These are phyloP conservation scores for Andrena camellia DNA, from an alignment of 2,888 invertebrate species.

Conservation along the genomic window DNA sequence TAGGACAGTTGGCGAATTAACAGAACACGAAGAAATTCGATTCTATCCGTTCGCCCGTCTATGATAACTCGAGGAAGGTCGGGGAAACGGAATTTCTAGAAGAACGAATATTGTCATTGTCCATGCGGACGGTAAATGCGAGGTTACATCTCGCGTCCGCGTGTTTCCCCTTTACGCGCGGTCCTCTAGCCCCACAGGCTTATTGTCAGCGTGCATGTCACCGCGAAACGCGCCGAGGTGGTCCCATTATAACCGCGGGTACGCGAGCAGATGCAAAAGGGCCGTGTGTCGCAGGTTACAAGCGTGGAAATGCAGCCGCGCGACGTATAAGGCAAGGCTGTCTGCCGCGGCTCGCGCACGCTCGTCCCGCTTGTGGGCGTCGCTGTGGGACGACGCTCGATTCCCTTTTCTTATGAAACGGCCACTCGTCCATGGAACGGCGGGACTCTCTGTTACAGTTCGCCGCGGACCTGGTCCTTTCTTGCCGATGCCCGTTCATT, in stretches of 20 bases:
- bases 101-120: background rate
- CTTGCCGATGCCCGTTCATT: background rate
- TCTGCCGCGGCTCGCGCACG: slow-evolving; percentile 40
- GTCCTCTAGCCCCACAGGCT: background rate
- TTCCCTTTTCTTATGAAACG: slow-evolving; percentile 56
- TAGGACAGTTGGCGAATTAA: background rate
- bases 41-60: background rate
- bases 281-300: slow-evolving; percentile 60
- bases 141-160: background rate
- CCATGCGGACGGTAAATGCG: background rate
- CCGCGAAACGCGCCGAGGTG: slow-evolving; percentile 59
- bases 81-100: too few relatives aligned
- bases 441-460: slow-evolving; percentile 12
- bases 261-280: slow-evolving; percentile 62
- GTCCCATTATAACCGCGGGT: slow-evolving; percentile 64
- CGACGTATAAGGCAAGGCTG: slow-evolving; percentile 64
- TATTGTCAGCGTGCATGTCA: slow-evolving; percentile 47
- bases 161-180: background rate
- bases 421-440: background rate
- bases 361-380: slow-evolving; percentile 56
- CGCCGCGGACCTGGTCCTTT: slow-evolving; percentile 12
- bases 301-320: slow-evolving; percentile 61
- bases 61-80: background rate
- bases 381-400: slow-evolving; percentile 54
- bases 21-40: background rate